A percentile compares a stretch with the other conserved stretches of the same genome.
Conservation (phyloP, 2,888 invertebrate genomes). For the Acrobasis suavella region DNA sequence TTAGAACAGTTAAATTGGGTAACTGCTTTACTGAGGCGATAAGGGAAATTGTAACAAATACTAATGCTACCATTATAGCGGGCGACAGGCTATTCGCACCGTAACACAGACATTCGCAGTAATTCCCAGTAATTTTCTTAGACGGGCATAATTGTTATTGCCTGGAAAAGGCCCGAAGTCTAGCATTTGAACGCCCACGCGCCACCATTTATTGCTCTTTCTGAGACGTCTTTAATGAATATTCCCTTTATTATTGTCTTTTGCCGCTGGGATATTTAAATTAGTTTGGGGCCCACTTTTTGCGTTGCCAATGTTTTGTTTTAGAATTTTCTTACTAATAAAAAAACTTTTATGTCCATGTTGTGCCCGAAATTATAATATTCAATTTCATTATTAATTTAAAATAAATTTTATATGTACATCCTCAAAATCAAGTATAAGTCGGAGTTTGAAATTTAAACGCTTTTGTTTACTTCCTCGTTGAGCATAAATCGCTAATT, state of each 20-base stretch:
- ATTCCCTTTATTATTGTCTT: slow-evolving; percentile 29
- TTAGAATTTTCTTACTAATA: too few relatives aligned
- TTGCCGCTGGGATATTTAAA: neutral
- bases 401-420: too few relatives aligned
- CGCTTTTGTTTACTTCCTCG: too few relatives aligned
- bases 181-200: slow-evolving; percentile 38
- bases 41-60: slow-evolving; percentile 4
- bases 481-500: too few relatives aligned
- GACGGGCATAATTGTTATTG: slow-evolving; percentile 53
- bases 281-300: too few relatives aligned
- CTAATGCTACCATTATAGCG: slow-evolving; percentile 11
- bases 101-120: slow-evolving; percentile 40
- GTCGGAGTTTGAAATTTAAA: too few relatives aligned
- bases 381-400: too few relatives aligned
- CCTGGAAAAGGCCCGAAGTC: slow-evolving; percentile 42
- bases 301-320: too few relatives aligned
- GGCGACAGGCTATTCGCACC: slow-evolving; percentile 24
- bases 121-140: slow-evolving; percentile 44
- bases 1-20: neutral
- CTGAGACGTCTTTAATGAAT: slow-evolving; percentile 29
- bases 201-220: slow-evolving; percentile 39
- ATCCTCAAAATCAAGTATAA: too few relatives aligned
- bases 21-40: neutral
- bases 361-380: too few relatives aligned
- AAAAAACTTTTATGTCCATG: too few relatives aligned